phyloP scores from a whole-genome alignment of 2,113 vertebrate genomes.

The Brachyhypopomus occidentalis region DNA sequence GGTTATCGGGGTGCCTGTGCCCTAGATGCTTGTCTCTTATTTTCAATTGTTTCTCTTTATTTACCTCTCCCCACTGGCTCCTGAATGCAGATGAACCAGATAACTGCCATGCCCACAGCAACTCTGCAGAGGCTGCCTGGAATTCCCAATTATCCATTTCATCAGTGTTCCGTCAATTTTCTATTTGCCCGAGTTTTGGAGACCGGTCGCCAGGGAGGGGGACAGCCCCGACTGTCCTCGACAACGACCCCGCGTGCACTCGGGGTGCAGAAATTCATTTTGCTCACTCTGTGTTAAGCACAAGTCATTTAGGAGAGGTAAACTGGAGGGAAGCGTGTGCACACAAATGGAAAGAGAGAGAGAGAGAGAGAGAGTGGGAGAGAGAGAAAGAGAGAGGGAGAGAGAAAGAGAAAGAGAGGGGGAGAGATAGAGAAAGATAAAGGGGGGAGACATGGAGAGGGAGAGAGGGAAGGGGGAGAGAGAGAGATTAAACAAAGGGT shows the following conservation, averaged over 20 bases:
- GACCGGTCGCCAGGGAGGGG: constrained; percentile 56
- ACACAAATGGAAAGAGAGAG: constrained; percentile 43
- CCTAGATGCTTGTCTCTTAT: constrained; percentile 44
- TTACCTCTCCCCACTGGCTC: constrained; percentile 55
- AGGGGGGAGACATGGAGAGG: not conserved
- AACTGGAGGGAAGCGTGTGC: constrained; percentile 24
- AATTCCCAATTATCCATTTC: constrained; percentile 76
- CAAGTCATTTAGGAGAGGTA: constrained; percentile 27
- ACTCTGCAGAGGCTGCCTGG: constrained; percentile 63
- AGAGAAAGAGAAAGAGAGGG: not conserved
- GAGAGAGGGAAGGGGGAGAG: not conserved
- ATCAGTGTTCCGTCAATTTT: constrained; percentile 78
- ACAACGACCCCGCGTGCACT: constrained; percentile 69
- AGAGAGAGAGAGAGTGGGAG: constrained; percentile 4
- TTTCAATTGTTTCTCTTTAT: constrained; percentile 47
- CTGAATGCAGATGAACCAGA: constrained; percentile 49
- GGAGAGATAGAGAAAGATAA: not conserved
- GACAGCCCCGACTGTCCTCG: constrained; percentile 56
- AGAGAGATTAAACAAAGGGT: not conserved
- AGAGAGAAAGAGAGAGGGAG: not conserved
- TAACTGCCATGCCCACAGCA: constrained; percentile 61
- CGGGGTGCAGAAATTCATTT: constrained; percentile 47
- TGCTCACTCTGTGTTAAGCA: constrained; percentile 31
- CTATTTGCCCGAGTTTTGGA: constrained; percentile 70
- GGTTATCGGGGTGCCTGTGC: constrained; percentile 42